Conservation (phyloP, 2,888 invertebrate species). For the Drosophila mettleri region DNA sequence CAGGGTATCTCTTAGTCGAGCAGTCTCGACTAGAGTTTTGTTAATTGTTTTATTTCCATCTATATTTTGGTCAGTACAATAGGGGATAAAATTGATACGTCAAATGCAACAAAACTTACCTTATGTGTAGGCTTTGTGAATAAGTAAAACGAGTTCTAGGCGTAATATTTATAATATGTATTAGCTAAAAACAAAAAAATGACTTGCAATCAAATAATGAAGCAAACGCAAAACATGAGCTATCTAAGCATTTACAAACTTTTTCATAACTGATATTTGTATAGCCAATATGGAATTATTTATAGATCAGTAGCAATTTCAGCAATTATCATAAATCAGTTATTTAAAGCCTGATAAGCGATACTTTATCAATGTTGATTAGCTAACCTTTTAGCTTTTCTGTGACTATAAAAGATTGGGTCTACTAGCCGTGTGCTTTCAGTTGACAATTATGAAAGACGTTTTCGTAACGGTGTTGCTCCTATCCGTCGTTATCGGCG, state of each 20-base stretch:
- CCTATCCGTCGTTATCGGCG: conserved; percentile 45
- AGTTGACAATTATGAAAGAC: conserved; percentile 67
- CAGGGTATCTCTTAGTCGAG: no score
- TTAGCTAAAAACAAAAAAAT: neutral
- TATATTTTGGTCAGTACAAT: no score
- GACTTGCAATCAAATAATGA: neutral
- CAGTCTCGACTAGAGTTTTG: no score
- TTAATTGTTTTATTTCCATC: no score
- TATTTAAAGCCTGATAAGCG: conserved; percentile 8
- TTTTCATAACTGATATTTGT: neutral
- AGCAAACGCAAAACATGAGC: neutral
- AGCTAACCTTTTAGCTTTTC: neutral
- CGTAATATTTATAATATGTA: no score
- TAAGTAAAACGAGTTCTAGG: no score
- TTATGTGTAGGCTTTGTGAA: no score
- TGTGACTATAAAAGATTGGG: conserved; percentile 51
- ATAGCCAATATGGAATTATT: neutral
- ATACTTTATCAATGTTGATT: conserved; percentile 42
- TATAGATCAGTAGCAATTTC: neutral
- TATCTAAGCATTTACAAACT: neutral
- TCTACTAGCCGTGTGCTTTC: conserved; percentile 7
- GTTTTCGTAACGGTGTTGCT: conserved; percentile 50
- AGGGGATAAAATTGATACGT: no score
- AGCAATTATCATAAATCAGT: conserved; percentile 35
- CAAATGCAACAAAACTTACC: no score